Base-by-base conservation (phyloP, 2,797 vertebrate species). In the Hippoglossus hippoglossus region DNA sequence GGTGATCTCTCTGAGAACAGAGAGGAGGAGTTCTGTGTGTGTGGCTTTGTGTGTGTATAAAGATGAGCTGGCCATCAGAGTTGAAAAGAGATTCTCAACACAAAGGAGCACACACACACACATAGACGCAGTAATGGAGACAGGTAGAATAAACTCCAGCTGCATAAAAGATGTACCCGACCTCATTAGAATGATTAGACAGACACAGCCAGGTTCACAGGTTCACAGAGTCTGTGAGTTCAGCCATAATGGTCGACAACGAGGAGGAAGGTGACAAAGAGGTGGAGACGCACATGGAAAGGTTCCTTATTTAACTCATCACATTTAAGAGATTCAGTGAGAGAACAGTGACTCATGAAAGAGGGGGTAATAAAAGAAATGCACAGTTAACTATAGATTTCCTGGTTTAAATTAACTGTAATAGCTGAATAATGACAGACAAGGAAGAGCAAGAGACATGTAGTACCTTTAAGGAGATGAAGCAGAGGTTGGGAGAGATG, bases 131-230 rank as follows among this genome's bases (percentile, higher is more conserved):
- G 16, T 9, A 47, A 73, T 12, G 15, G 18, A 12, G 31, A 70
- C 10, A 64, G 46, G 26, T 15, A 46, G 9, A 73, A 64, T 15
- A 39, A 44, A 59, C 39, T 59, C 39, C 19, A 47, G 54, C 44
- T 63, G 71, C 41, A 73, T 73, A 63, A 73, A 67, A 76, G 54
- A 51, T 82, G 31, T 22, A 34, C 18, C 63, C 75, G 57, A 83
- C 72, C 68, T 81, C 63, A 84, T 84, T 76, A 80, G 53, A 62
- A 71, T 67, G 70, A 85, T 79, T 81, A 75, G 47, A 46, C 13
- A 0, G n/a, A 61, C 67, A 41, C 15, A 54, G 63, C n/a, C 47
- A n/a, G 47, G 18, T 49, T 49, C 44, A 9, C 36, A 41, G 44
- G 63, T 66, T 79, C 75, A 76, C 52, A 56, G 65, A 12, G 31